A percentile compares a stretch with the other conserved stretches of the same genome.
Evolutionary conservation across 2,113 vertebrate species (phyloP).

Genomic region (Daubentonia madagascariensis): DNA sequence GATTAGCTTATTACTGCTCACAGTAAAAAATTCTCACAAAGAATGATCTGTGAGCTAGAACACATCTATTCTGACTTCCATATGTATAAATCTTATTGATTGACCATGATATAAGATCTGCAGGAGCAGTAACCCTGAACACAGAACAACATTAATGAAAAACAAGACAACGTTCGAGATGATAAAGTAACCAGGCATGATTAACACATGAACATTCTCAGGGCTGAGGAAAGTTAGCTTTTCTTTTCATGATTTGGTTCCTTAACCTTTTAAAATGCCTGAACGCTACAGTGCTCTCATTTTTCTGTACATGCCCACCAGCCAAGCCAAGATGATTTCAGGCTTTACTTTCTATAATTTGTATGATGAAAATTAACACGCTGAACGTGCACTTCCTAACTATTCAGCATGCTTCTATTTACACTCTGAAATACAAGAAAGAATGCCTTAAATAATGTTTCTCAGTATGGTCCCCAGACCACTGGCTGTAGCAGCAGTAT

Average conservation of each 20-base stretch:
- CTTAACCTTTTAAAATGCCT: neutral
- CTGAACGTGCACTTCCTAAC: neutral
- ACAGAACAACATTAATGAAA: neutral
- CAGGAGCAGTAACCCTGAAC: neutral
- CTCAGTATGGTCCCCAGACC: neutral
- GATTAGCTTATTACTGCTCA: neutral
- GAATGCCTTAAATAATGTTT: neutral
- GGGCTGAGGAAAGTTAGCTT: neutral
- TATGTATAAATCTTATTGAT: neutral
- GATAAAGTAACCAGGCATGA: constrained; percentile 27
- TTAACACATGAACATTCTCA: neutral
- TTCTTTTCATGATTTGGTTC: neutral
- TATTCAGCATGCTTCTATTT: neutral
- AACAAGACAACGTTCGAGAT: neutral
- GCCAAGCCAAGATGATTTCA: neutral
- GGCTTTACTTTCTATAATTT: neutral
- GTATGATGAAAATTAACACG: neutral
- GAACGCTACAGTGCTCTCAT: neutral
- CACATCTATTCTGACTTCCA: neutral
- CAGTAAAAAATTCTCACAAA: neutral
- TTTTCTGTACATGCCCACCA: neutral
- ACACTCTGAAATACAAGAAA: neutral
- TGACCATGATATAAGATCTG: neutral
- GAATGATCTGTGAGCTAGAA: neutral
- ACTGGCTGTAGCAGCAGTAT: neutral